phyloP scores from a whole-genome alignment of 2,797 vertebrate species.

The Chloroceryle inda region DNA sequence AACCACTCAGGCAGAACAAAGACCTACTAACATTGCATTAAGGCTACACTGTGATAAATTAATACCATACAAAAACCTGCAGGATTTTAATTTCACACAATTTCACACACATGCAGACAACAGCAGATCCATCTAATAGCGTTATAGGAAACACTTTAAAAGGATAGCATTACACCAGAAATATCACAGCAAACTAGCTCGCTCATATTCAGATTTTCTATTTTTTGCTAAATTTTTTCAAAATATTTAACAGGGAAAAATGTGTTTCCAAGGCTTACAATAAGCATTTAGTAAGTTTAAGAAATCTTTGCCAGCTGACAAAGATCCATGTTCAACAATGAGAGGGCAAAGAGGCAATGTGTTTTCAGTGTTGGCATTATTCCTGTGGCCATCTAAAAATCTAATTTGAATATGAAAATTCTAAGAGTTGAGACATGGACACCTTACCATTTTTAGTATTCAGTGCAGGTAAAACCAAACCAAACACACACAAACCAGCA shows the following conservation, averaged over 20 bases:
- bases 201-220: neutral
- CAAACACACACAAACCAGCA: neutral
- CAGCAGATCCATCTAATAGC: neutral
- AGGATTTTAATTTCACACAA: slow-evolving; percentile 59
- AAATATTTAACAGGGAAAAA: neutral
- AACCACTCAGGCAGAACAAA: slow-evolving; percentile 34
- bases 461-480: neutral
- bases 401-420: neutral
- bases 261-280: neutral
- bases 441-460: neutral
- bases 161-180: neutral
- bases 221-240: neutral
- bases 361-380: neutral
- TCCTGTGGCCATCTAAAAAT: neutral
- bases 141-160: neutral
- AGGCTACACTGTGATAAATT: slow-evolving; percentile 20
- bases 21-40: slow-evolving; percentile 19
- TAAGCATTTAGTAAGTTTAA: neutral
- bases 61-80: neutral
- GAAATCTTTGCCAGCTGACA: neutral
- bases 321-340: neutral
- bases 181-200: neutral
- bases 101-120: slow-evolving; percentile 5
- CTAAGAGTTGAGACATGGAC: neutral
- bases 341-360: neutral